These are phyloP conservation scores for Papio anubis DNA, from an alignment of 2,113 vertebrate genomes.

Conservation along the genomic window DNA sequence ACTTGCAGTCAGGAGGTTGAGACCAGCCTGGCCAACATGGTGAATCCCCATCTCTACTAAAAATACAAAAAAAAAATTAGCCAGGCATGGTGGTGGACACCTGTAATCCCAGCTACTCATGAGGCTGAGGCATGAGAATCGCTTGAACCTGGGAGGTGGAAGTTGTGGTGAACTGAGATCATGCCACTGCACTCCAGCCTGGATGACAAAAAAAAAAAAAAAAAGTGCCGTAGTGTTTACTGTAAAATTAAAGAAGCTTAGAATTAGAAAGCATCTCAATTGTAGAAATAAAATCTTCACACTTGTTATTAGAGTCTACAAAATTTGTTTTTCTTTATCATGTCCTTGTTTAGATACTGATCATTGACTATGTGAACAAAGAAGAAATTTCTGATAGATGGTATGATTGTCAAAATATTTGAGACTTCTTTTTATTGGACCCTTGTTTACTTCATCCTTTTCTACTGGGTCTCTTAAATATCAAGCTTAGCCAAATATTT, in stretches of 20 bases:
- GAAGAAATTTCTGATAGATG: neutral
- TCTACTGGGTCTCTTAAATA: neutral
- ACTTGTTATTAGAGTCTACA: neutral
- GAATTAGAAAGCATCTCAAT: neutral
- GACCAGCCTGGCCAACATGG: no score
- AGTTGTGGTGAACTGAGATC: no score
- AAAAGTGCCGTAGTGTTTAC: neutral
- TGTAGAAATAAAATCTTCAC: neutral
- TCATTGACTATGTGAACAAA: neutral
- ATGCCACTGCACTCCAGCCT: no score
- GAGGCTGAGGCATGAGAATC: no score
- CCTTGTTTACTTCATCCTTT: neutral
- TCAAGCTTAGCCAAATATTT: neutral
- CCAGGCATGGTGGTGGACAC: no score
- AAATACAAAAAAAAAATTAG: no score
- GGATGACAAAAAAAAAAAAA: no score
- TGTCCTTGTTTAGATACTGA: neutral
- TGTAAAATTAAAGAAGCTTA: neutral
- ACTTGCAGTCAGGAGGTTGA: no score
- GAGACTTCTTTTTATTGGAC: neutral
- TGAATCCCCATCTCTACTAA: no score
- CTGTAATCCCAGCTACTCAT: no score
- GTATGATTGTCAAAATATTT: neutral
- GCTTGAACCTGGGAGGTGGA: no score
- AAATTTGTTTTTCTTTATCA: neutral